Conservation (phyloP, 2,888 invertebrate genomes). For the Cybosia mesomella region DNA sequence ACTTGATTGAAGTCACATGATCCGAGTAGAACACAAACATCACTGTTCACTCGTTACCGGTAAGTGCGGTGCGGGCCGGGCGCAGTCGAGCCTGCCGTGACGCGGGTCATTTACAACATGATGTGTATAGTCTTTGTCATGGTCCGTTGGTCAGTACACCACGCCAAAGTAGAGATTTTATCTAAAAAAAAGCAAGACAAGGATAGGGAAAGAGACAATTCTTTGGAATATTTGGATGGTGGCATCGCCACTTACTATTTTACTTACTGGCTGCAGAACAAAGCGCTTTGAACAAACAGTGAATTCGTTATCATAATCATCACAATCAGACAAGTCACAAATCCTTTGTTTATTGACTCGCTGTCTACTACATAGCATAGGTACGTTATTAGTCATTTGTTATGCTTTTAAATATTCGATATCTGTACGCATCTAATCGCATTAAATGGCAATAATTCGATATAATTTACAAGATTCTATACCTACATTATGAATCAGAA, state of each 20-base stretch:
- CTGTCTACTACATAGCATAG: background rate
- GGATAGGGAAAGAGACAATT: no score
- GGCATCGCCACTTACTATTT: no score
- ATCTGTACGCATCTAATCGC: background rate
- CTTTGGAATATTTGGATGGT: background rate
- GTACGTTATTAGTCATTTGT: background rate
- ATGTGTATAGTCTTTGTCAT: no score
- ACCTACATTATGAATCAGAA: background rate
- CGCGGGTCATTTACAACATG: no score
- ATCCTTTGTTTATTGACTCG: background rate
- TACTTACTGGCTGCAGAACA: background rate
- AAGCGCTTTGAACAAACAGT: background rate
- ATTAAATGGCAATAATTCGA: background rate
- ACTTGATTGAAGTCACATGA: slow-evolving; percentile 1
- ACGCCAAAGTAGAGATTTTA: no score
- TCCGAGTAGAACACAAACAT: background rate
- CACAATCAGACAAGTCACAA: background rate
- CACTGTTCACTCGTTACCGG: no score
- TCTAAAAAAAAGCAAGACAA: no score
- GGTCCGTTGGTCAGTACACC: no score
- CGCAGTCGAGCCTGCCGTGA: no score
- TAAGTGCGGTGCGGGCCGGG: no score
- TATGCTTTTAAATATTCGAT: background rate
- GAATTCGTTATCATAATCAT: background rate
- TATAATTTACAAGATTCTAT: background rate